Evolutionary conservation across 2,113 vertebrate species (phyloP), one percentile per base, ranked within the genome.

Genomic region (Cavia porcellus): DNA sequence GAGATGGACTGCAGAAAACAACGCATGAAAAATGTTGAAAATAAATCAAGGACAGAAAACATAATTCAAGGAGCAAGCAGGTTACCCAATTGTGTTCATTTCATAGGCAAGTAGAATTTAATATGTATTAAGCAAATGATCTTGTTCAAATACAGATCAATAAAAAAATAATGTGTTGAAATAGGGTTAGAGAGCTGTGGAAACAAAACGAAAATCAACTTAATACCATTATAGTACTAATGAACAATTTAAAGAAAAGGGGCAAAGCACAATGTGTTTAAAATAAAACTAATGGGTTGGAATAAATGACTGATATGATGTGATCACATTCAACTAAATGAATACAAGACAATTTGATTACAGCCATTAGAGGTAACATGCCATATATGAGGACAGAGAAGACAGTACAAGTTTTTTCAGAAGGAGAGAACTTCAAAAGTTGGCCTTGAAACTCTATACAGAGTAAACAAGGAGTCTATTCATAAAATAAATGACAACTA

Each of bases 101-200:
- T 95, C 7, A 82, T 14, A 75, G 12, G 68, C 10, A 94, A 82
- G 66, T 68, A 62, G n/a, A 86, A 93, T 75, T 85, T 79, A 74
- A 32, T 80, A 11, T 82, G 77, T 47, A 50, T 74, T 96, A 72
- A 64, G 17, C 85, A 90, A 93, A 90, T 75, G 3, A 59, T 89
- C 28, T 75, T 91, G 82, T 66, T 96, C 85, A 96, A 93, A 81
- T 87, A 94, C 3, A 95, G 95, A 88, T 70, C 32, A 72, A 84
- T 95, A 74, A 79, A 92, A 86, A 94, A 92, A 81, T 28, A 84
- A 84, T 52, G 20, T 93, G n/a, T 92, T 84, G 86, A 88, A 96
- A 92, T 90, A 87, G 93, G 24, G 22, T 88, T 77, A 30, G 57
- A 96, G 52, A 95, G 12, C n/a, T 50, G 32, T 30, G 61, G 77